A percentile compares a stretch with the other conserved stretches of the same genome.
Evolutionary conservation across 2,888 invertebrate species (phyloP).

Genomic region (Coecobrya sp.): DNA sequence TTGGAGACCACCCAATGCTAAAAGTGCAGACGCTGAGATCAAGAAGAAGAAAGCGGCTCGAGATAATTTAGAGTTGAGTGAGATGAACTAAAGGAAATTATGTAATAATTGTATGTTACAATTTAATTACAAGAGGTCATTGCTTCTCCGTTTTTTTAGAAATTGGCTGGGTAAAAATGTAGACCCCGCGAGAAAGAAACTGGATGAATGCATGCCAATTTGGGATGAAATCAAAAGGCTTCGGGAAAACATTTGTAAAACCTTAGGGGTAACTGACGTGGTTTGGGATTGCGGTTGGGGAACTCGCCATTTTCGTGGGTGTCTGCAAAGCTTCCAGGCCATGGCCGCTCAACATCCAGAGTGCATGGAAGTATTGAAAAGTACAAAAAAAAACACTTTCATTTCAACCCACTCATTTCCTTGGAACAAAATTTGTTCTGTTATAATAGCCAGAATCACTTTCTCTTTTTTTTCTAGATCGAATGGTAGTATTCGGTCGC

Average conservation of each 20-base stretch:
- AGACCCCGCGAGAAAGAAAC: constrained; percentile 91
- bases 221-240: constrained; percentile 93
- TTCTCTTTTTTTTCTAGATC: constrained; percentile 89
- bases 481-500: constrained; percentile 94
- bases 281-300: constrained; percentile 96
- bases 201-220: constrained; percentile 91
- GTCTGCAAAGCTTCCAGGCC: constrained; percentile 94
- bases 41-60: constrained; percentile 62
- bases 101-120: too few relatives aligned
- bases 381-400: too few relatives aligned
- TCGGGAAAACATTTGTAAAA: constrained; percentile 90
- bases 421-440: too few relatives aligned
- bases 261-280: constrained; percentile 90
- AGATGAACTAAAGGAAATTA: too few relatives aligned
- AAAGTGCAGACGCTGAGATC: constrained; percentile 76
- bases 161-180: constrained; percentile 93
- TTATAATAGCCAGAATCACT: too few relatives aligned
- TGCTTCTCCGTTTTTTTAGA: too few relatives aligned
- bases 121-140: too few relatives aligned
- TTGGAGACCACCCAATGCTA: constrained; percentile 57
- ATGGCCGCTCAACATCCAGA: constrained; percentile 93
- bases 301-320: constrained; percentile 96
- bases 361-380: constrained; percentile 90
- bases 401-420: neutral
- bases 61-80: constrained; percentile 82